Evolutionary conservation across 2,888 invertebrate genomes (phyloP), one percentile per base, ranked within the genome.

Genomic region (Platycnemis pennipes): DNA sequence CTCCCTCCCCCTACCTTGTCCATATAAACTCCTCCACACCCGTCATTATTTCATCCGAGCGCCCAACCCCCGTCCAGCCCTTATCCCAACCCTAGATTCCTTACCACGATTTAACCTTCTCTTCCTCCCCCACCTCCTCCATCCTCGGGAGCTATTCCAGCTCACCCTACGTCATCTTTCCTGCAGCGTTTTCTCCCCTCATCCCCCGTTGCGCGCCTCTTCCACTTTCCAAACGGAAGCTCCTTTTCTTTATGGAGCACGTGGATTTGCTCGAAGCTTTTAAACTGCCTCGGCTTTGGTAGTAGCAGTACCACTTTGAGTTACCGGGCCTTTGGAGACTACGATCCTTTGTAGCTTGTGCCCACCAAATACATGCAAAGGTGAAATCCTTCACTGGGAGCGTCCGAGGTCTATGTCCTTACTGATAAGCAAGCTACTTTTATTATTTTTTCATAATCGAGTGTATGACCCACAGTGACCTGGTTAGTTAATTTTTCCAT

Each of bases 61-160:
- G 46, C 19, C 45, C 87, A 87, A 87, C 45, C 49, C n/a, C 53
- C 16, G n/a, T 53, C 53, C 88, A 89, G n/a, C 37, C 49, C 88
- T 49, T 53, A 37, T 89, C 88, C 88, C 53, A 89, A 37, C 88
- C 88, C 53, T 46, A 53, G 53, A 53, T 89, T 89, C 88, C 53
- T 19, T 37, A 37, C 77, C 77, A 77, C 77, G 77, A 77, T 77
- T 77, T 37, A 77, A 77, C 77, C 77, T 37, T 37, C 77, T 37
- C n/a, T 26, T 37, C 37, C 37, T 26, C 77, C 16, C 37, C 37
- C 26, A 37, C 77, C 31, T 37, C 37, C 77, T 37, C 77, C 37
- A 3, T 16, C 77, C 37, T 26, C 11, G 13, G 13, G 31, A 77
- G 31, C 77, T 37, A 77, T 77, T 77, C 77, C 77, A 37, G 37